Evolutionary conservation across 2,888 invertebrate genomes (phyloP).

Genomic region (Chloromyia formosa): DNA sequence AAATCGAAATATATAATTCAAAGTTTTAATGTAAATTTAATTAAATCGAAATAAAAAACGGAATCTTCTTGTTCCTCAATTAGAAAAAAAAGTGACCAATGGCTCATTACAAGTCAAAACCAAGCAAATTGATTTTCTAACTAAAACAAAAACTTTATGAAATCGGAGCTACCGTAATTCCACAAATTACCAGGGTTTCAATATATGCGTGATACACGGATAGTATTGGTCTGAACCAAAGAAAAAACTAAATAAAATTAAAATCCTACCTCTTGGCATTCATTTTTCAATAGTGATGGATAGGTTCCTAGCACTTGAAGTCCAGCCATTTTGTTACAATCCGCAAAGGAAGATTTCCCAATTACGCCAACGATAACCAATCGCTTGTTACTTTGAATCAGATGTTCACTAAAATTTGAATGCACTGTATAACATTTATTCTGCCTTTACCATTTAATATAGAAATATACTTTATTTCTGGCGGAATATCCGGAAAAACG

Average conservation of each 20-base stretch:
- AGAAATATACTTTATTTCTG: constrained; percentile 46
- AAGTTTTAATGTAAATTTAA: not conserved
- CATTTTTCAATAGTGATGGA: constrained; percentile 54
- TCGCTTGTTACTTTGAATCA: constrained; percentile 55
- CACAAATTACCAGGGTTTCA: too few species aligned
- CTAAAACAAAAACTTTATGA: too few species aligned
- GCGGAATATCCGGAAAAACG: constrained; percentile 50
- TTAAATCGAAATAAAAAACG: constrained; percentile 43
- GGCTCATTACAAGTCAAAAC: too few species aligned
- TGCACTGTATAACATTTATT: not conserved
- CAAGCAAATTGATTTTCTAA: too few species aligned
- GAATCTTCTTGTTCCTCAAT: constrained; percentile 1
- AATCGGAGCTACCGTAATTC: too few species aligned
- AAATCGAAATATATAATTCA: too few species aligned
- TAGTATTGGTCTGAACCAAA: too few species aligned
- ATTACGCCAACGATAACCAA: constrained; percentile 61
- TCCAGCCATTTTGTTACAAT: constrained; percentile 62
- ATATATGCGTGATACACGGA: too few species aligned
- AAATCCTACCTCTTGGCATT: constrained; percentile 54
- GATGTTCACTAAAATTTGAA: constrained; percentile 52
- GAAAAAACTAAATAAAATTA: not conserved
- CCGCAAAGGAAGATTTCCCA: constrained; percentile 59
- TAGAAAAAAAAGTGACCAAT: too few species aligned
- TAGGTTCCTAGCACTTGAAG: constrained; percentile 56
- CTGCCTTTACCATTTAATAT: not conserved